Conservation (phyloP, 2,888 invertebrate genomes). For the Gryllus longicercus region DNA sequence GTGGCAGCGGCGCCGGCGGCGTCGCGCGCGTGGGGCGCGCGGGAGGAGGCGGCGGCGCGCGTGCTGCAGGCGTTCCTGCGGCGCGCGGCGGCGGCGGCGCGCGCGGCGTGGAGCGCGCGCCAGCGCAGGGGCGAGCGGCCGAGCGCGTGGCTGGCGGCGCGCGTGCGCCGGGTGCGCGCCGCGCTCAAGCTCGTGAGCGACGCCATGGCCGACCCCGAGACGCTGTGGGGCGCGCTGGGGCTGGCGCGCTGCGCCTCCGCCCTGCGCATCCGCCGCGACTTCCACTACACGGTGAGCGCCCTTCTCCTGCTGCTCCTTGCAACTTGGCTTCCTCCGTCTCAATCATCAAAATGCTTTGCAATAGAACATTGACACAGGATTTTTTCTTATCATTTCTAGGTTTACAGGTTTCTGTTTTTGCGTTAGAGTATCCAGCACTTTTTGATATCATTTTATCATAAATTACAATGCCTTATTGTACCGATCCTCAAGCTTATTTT, state of each 20-base stretch:
- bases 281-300: not conserved
- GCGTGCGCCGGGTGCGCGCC: not conserved
- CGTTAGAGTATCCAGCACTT: too few species aligned
- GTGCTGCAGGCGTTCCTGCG: not conserved
- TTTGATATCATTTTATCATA: too few species aligned
- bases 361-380: too few species aligned
- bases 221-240: not conserved
- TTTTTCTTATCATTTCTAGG: too few species aligned
- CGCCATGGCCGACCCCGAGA: not conserved
- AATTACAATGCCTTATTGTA: too few species aligned
- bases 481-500: too few species aligned
- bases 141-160: not conserved
- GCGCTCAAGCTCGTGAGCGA: not conserved
- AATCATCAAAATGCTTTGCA: too few species aligned
- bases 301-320: too few species aligned
- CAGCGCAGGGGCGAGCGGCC: not conserved
- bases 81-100: not conserved
- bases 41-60: not conserved
- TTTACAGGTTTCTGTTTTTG: too few species aligned
- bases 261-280: not conserved
- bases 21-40: not conserved
- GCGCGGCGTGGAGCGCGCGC: not conserved
- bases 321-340: too few species aligned
- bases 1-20: too few species aligned
- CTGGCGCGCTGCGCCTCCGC: not conserved